These are phyloP conservation scores for Clostera curtula DNA, from an alignment of 2,888 invertebrate species.

Conservation along the genomic window DNA sequence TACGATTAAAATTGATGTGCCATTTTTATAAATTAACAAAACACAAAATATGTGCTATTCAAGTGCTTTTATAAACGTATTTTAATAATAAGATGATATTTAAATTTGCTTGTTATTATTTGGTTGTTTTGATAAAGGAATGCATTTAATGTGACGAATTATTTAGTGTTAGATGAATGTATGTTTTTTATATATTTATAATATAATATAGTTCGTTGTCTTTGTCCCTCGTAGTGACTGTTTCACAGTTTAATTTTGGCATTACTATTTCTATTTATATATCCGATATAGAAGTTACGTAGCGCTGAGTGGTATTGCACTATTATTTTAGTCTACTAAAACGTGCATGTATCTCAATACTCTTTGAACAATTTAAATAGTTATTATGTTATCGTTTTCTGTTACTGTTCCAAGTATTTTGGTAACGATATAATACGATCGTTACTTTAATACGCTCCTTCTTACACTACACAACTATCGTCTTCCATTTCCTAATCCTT, in stretches of 20 bases:
- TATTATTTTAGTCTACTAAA: constrained; percentile 14
- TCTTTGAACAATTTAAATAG: constrained; percentile 1
- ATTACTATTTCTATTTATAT: background rate
- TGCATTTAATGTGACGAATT: constrained; percentile 36
- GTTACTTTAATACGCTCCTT: constrained; percentile 18
- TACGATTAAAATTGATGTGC: constrained; percentile 52
- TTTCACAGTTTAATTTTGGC: constrained; percentile 20
- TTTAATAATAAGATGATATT: constrained; percentile 54
- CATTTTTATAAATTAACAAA: constrained; percentile 51
- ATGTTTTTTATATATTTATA: constrained; percentile 11
- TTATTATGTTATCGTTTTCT: constrained; percentile 12
- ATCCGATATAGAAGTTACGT: constrained; percentile 13
- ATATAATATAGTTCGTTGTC: constrained; percentile 28
- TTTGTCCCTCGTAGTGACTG: constrained; percentile 29
- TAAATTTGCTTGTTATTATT: constrained; percentile 70
- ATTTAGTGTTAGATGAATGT: constrained; percentile 35
- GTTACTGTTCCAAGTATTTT: constrained; percentile 12
- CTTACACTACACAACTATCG: constrained; percentile 28
- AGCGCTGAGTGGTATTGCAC: constrained; percentile 22
- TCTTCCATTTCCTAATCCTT: constrained; percentile 36
- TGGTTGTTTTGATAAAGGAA: constrained; percentile 41
- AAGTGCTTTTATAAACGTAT: constrained; percentile 69
- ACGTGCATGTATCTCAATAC: constrained; percentile 16
- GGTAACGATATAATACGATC: constrained; percentile 13
- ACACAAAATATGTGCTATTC: constrained; percentile 59